These are phyloP conservation scores for Osmerus mordax DNA, from an alignment of 2,113 vertebrate species.

Conservation along the genomic window DNA sequence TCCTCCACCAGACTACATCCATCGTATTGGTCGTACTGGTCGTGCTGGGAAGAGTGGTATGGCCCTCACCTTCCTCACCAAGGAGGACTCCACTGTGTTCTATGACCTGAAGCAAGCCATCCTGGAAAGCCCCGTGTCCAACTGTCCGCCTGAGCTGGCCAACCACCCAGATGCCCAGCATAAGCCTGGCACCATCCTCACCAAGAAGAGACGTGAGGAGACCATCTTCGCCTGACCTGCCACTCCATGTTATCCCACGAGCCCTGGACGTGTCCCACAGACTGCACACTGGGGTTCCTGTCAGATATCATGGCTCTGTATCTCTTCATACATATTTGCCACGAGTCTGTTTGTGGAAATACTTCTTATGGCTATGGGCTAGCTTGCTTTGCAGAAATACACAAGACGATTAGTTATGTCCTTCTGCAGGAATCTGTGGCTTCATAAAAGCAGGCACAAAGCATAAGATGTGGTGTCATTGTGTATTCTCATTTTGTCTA, in stretches of 20 bases:
- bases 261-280: background rate
- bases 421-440: background rate
- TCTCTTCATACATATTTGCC: background rate
- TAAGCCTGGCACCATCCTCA: constrained; percentile 97
- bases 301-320: constrained; percentile 1
- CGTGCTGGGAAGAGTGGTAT: constrained; percentile 95
- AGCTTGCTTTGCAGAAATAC: background rate
- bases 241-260: background rate
- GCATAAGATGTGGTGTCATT: background rate
- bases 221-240: constrained; percentile 91
- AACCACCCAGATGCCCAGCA: constrained; percentile 98
- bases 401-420: no score
- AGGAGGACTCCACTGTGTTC: constrained; percentile 93
- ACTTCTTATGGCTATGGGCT: background rate
- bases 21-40: constrained; percentile 95
- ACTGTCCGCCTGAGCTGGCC: constrained; percentile 90
- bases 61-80: constrained; percentile 97
- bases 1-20: constrained; percentile 85
- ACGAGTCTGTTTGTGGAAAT: no score
- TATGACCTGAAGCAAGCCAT: constrained; percentile 98
- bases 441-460: background rate
- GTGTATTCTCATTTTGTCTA: constrained; percentile 5
- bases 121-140: constrained; percentile 93
- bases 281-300: background rate
- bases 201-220: constrained; percentile 96